Conservation (phyloP, 2,888 invertebrate species). For the Pharmacophagus antenor region DNA sequence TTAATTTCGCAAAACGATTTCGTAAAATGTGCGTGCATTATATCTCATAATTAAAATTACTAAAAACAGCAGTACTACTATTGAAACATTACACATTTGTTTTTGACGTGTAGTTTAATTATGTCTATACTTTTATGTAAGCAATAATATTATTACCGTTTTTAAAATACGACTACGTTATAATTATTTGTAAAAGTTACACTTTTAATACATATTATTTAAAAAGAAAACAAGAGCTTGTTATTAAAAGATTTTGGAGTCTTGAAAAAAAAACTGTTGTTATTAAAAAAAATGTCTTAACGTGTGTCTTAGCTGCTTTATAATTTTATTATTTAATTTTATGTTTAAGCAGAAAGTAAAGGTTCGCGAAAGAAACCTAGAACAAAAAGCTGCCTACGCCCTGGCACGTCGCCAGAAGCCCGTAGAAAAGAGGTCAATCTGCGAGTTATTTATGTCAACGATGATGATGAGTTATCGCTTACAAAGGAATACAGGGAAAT, state of each 20-base stretch:
- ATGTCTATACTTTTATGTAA: too few species aligned
- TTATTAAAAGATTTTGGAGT: too few species aligned
- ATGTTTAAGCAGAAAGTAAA: neutral
- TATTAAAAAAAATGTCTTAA: too few species aligned
- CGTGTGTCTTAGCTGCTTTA: neutral
- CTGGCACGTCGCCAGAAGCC: constrained; percentile 14
- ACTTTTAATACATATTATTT: too few species aligned
- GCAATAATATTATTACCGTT: too few species aligned
- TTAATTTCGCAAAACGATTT: neutral
- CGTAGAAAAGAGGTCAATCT: constrained; percentile 24
- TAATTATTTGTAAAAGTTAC: too few species aligned
- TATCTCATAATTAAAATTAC: neutral
- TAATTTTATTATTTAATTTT: neutral
- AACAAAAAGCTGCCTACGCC: constrained; percentile 17
- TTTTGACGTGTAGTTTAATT: too few species aligned
- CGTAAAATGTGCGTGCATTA: neutral
- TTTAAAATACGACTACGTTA: too few species aligned
- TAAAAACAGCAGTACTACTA: too few species aligned
- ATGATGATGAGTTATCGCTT: constrained; percentile 23
- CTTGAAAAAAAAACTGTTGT: too few species aligned
- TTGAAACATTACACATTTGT: too few species aligned
- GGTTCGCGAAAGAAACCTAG: constrained; percentile 8
- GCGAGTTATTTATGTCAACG: constrained; percentile 25
- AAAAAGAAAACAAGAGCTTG: too few species aligned
- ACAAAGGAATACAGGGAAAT: constrained; percentile 6